Conservation (phyloP, 1,140 invertebrate species). For the Drosophila teissieri region DNA sequence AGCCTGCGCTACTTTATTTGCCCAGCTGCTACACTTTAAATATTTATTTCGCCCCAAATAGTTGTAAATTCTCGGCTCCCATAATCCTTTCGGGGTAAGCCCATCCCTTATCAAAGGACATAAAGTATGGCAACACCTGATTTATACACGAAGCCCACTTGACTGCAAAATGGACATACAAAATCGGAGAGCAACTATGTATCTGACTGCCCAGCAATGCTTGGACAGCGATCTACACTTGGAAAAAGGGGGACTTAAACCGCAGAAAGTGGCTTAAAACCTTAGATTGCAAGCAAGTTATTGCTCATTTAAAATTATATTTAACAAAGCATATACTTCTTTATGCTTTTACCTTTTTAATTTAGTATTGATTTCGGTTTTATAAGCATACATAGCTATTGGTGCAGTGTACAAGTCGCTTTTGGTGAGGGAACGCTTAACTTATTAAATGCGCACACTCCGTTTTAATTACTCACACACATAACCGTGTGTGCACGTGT, state of each 20-base stretch:
- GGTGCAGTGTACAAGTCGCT: neutral
- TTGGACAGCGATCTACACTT: neutral
- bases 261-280: neutral
- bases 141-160: constrained; percentile 24
- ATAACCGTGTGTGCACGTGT: constrained; percentile 46
- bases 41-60: constrained; percentile 12
- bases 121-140: constrained; percentile 27
- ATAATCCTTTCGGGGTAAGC: constrained; percentile 25
- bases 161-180: constrained; percentile 5
- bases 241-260: neutral
- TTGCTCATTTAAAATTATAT: no score
- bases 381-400: no score
- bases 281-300: no score
- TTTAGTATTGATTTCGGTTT: neutral
- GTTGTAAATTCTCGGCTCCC: constrained; percentile 13
- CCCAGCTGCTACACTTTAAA: neutral
- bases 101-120: constrained; percentile 11
- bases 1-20: neutral
- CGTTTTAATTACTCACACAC: constrained; percentile 78
- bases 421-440: constrained; percentile 57
- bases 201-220: neutral
- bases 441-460: constrained; percentile 79
- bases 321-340: neutral
- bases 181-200: constrained; percentile 14
- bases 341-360: neutral